Evolutionary conservation across 2,888 invertebrate genomes (phyloP).

Genomic region (Drosophila gaucha): DNA sequence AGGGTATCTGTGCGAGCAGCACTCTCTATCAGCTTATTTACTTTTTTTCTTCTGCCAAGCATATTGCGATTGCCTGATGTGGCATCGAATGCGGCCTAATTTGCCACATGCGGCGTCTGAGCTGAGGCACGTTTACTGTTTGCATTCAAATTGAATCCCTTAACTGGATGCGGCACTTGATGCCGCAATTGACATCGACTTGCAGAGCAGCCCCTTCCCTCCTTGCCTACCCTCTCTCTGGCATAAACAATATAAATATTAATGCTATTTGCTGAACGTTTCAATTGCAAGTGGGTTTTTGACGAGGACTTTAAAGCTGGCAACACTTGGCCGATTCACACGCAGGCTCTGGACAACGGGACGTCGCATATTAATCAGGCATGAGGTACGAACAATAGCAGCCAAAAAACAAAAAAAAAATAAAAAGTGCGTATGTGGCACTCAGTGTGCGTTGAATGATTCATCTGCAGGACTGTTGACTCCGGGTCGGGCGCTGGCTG

Average conservation of each 20-base stretch:
- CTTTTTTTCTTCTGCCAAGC: neutral
- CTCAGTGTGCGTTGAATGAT: constrained; percentile 42
- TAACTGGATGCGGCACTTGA: constrained; percentile 59
- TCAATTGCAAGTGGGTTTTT: constrained; percentile 58
- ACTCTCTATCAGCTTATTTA: neutral
- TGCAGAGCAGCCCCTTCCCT: constrained; percentile 13
- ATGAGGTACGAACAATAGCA: constrained; percentile 10
- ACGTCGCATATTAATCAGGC: constrained; percentile 72
- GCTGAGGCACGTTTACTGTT: constrained; percentile 48
- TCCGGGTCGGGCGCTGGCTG: constrained; percentile 25
- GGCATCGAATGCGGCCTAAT: constrained; percentile 61
- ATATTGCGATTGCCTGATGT: constrained; percentile 25
- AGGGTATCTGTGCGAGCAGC: neutral
- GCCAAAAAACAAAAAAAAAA: constrained; percentile 10
- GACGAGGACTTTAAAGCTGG: constrained; percentile 30
- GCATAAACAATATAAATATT: constrained; percentile 74
- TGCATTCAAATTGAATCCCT: constrained; percentile 53
- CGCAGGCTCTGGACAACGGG: constrained; percentile 59
- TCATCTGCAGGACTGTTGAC: constrained; percentile 46
- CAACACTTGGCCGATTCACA: constrained; percentile 76
- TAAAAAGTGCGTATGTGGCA: constrained; percentile 42
- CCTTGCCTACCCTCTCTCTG: constrained; percentile 22
- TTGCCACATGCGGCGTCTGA: constrained; percentile 75
- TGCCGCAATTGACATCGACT: constrained; percentile 57
- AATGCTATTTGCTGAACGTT: constrained; percentile 78